Evolutionary conservation across 2,113 vertebrate genomes (phyloP), one percentile per base, ranked within the genome.

Genomic region (Anhinga anhinga): DNA sequence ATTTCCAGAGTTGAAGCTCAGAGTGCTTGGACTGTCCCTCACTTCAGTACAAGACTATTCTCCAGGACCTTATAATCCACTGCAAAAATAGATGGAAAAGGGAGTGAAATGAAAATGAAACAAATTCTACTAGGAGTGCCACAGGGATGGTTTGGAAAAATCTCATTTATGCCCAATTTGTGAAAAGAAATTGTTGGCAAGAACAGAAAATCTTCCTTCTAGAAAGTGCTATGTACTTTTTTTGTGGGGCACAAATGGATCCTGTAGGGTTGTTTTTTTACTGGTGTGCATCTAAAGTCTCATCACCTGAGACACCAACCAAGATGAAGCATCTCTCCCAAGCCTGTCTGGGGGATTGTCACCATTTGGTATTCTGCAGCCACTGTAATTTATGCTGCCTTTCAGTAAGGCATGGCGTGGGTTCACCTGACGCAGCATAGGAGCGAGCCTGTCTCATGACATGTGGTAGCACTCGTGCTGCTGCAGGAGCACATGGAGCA

Each of bases 371-470:
- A 6, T 15, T 38, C 52, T 42, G 40, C 62, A 86, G 63, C 22
- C 58, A 26, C 47, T n/a, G 74, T 2, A 23, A 15, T 2, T 47
- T 5, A 0, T 2, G 9, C 2, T 36, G 44, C 7, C 29, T 44
- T 25, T 12, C 89, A 88, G 67, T n/a, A 11, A 2, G 56, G 5
- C 19, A 10, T 3, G 16, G 69, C 16, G 1, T 5, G 58, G 53
- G 29, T 4, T 73, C 58, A 14, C 19, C 50, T 14, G 40, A 27
- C 38, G 7, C 26, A 52, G 50, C 74, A 52, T 27, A 62, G 62
- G 47, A 44, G 42, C 36, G 20, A 18, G 0, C 36, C 6, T 7
- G 21, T 30, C 47, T 52, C 23, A 4, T 0, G 5, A 2, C 27
- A 4, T 0, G 7, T 9, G 53, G 67, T 23, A 47, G 21, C 25